Conservation (phyloP, 2,113 vertebrate genomes). For the Saguinus midas region DNA sequence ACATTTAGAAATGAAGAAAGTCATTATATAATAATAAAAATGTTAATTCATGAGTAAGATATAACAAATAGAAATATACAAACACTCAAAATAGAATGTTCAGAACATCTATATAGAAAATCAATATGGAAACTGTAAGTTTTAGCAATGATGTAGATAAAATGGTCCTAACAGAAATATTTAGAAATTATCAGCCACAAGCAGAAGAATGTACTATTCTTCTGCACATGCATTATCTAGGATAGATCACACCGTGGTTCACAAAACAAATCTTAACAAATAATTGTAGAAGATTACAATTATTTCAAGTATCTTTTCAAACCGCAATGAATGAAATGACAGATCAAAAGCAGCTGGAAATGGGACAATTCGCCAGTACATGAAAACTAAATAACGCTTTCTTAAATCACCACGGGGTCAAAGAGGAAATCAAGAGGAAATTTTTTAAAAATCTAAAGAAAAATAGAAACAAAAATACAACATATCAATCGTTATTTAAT, state of each 20-base stretch:
- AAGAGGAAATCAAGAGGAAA: not conserved
- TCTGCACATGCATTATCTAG: not conserved
- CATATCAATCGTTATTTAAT: not conserved
- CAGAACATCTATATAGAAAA: not conserved
- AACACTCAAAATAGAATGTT: not conserved
- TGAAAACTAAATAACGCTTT: not conserved
- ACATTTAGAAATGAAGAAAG: not conserved
- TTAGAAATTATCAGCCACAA: not conserved
- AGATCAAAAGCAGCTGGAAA: not conserved
- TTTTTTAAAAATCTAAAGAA: not conserved
- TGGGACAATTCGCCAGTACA: not conserved
- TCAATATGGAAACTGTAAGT: not conserved
- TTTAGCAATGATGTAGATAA: not conserved
- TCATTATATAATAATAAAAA: not conserved
- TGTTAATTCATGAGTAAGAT: not conserved
- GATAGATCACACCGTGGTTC: not conserved
- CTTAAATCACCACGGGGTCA: not conserved
- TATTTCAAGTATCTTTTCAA: not conserved
- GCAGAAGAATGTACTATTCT: not conserved
- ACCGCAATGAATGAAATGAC: not conserved
- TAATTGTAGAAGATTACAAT: not conserved
- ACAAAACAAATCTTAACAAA: not conserved
- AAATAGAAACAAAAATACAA: not conserved
- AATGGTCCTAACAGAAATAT: not conserved
- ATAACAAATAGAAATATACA: not conserved